phyloP scores from a whole-genome alignment of 2,888 invertebrate genomes.

The Tineola bisselliella region DNA sequence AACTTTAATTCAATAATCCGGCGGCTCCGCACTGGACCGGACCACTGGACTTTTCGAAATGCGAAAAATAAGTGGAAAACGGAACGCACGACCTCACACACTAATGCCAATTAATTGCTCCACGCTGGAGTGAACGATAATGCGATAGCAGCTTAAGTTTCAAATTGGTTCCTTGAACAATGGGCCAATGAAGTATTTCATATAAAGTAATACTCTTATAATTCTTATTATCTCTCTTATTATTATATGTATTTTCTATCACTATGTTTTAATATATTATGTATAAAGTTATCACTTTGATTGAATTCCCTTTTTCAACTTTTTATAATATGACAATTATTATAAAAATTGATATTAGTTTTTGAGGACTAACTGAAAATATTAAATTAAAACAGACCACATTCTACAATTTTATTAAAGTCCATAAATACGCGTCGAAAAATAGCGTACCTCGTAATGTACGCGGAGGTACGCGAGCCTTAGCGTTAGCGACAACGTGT shows the following conservation, averaged over 20 bases:
- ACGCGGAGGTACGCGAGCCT: constrained; percentile 28
- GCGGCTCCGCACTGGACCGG: constrained; percentile 22
- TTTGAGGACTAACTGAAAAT: too few relatives aligned
- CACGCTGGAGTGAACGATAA: constrained; percentile 25
- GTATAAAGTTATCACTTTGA: too few relatives aligned
- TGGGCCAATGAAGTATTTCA: neutral
- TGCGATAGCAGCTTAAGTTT: constrained; percentile 8
- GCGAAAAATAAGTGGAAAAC: constrained; percentile 54
- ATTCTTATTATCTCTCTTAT: neutral
- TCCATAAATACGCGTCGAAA: constrained; percentile 34
- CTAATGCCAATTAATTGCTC: constrained; percentile 56
- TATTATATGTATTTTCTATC: neutral
- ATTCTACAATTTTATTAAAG: constrained; percentile 25
- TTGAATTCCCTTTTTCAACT: too few relatives aligned
- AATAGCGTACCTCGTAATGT: constrained; percentile 14
- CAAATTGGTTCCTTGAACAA: constrained; percentile 1
- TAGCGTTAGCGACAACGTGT: constrained; percentile 34
- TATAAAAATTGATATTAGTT: too few relatives aligned
- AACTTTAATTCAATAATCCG: constrained; percentile 50
- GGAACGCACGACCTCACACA: constrained; percentile 50
- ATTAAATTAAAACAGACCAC: neutral
- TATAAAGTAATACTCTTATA: neutral
- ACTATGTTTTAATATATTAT: too few relatives aligned
- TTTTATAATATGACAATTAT: too few relatives aligned
- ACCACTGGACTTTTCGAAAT: constrained; percentile 41